phyloP scores from a whole-genome alignment of 2,797 vertebrate genomes.

The Channallabes apus region DNA sequence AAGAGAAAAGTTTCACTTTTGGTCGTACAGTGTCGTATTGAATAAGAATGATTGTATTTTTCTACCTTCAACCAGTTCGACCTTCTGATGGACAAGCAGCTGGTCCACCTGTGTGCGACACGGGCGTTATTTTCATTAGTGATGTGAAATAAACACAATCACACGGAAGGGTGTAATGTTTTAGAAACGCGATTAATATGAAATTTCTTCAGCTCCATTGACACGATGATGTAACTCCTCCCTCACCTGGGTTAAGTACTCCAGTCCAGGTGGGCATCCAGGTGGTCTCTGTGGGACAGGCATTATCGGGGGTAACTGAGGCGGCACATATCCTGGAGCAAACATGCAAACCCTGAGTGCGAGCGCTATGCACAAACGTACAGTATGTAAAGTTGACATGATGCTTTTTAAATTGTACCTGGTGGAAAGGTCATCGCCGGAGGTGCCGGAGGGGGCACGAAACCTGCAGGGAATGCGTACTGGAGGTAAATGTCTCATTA shows the following conservation, averaged over 20 bases:
- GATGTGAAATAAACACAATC: neutral
- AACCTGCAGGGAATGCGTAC: conserved; percentile 30
- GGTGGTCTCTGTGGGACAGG: conserved; percentile 59
- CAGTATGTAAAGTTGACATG: neutral
- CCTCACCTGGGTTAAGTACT: conserved; percentile 72
- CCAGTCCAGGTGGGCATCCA: conserved; percentile 78
- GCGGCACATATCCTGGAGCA: conserved; percentile 32
- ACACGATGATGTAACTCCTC: no score
- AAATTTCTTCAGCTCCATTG: neutral
- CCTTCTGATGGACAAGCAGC: conserved; percentile 77
- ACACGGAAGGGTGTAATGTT: neutral
- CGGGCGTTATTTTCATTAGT: no score
- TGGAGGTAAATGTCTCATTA: neutral
- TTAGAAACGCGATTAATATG: neutral
- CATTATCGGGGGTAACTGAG: conserved; percentile 56
- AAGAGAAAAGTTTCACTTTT: neutral
- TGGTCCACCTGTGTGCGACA: conserved; percentile 71
- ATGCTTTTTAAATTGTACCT: conserved; percentile 9
- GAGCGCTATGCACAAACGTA: neutral
- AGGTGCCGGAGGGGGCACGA: conserved; percentile 18
- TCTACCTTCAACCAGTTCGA: conserved; percentile 55
- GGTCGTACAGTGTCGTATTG: neutral
- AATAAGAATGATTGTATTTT: neutral
- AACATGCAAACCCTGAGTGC: neutral
- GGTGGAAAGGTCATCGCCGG: conserved; percentile 65